A percentile compares a stretch with the other conserved stretches of the same genome.
Evolutionary conservation across 2,113 vertebrate species (phyloP).

Genomic region (Gallinago media): DNA sequence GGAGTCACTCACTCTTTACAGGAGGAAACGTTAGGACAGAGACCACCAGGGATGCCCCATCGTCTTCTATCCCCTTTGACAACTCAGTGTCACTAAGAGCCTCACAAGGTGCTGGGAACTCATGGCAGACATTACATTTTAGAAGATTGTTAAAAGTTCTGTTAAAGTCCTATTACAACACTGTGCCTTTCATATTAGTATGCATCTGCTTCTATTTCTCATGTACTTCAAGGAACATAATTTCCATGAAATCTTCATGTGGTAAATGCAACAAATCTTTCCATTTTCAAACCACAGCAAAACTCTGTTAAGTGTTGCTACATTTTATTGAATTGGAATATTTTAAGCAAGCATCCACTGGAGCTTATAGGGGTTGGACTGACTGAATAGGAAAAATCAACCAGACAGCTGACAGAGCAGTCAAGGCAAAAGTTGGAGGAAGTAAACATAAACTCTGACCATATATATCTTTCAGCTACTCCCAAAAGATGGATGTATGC

Average conservation of each 20-base stretch:
- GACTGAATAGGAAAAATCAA: background rate
- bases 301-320: background rate
- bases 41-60: no score
- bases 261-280: background rate
- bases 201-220: background rate
- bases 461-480: background rate
- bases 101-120: no score
- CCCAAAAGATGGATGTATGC: background rate
- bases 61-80: no score
- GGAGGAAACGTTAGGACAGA: background rate
- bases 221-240: background rate
- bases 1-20: background rate
- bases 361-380: background rate
- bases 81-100: no score
- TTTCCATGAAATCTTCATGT: constrained; percentile 20
- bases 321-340: background rate
- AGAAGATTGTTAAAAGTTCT: background rate
- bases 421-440: background rate
- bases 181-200: background rate
- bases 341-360: background rate
- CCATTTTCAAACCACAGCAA: background rate
- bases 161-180: fast-evolving
- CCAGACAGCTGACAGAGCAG: background rate
- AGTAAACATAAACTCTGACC: background rate
- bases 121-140: background rate